Conservation (phyloP, 2,113 vertebrate genomes). For the Mohoua ochrocephala region DNA sequence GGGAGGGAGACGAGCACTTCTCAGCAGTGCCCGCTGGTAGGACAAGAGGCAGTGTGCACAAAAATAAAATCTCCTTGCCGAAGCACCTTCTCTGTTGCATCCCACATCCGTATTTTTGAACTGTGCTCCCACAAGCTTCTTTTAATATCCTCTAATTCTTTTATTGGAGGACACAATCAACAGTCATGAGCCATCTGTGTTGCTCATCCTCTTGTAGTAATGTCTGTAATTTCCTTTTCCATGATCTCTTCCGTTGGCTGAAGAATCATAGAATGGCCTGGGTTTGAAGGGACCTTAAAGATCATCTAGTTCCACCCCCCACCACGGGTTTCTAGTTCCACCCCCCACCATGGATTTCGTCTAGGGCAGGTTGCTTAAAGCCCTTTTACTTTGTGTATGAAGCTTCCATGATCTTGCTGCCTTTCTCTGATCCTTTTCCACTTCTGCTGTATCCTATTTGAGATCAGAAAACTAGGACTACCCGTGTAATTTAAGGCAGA, state of each 20-base stretch:
- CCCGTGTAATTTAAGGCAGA: neutral
- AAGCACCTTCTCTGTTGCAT: neutral
- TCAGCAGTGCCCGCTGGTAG: neutral
- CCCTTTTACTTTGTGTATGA: neutral
- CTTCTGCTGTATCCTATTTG: neutral
- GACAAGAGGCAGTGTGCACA: neutral
- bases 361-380: neutral
- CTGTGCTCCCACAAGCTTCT: neutral
- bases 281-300: neutral
- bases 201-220: neutral
- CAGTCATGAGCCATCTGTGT: neutral
- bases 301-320: neutral
- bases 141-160: neutral
- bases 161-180: neutral
- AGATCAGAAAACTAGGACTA: neutral
- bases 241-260: neutral
- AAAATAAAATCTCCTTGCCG: neutral
- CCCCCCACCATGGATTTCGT: neutral
- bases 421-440: neutral
- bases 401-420: neutral
- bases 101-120: neutral
- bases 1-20: neutral
- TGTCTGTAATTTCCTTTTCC: neutral
- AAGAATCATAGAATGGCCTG: neutral
- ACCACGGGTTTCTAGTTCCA: neutral